Evolutionary conservation across 2,797 vertebrate genomes (phyloP).

Genomic region (Galaxias olidus): DNA sequence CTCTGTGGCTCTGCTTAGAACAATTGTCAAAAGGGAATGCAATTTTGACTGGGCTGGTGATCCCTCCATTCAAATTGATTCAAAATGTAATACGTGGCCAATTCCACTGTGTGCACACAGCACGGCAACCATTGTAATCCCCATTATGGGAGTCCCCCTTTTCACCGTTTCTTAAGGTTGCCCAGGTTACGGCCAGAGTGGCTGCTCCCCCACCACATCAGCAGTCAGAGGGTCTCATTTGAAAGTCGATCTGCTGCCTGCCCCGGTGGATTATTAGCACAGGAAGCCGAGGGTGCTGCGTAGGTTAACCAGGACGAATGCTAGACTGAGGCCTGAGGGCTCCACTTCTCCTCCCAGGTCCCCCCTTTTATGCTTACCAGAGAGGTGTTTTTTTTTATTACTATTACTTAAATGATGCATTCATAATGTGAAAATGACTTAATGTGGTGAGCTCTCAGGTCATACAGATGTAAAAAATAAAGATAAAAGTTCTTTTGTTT

Average conservation of each 20-base stretch:
- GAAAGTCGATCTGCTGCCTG: conserved; percentile 37
- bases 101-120: conserved; percentile 21
- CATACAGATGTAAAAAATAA: no score
- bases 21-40: conserved; percentile 17
- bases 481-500: no score
- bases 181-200: conserved; percentile 31
- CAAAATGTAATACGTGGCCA: conserved; percentile 11
- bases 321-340: conserved; percentile 14
- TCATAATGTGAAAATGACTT: no score
- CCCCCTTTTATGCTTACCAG: no score
- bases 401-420: no score
- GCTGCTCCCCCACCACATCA: conserved; percentile 15
- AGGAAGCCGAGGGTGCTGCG: conserved; percentile 36
- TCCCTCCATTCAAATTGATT: conserved; percentile 21
- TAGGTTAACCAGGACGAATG: conserved; percentile 43
- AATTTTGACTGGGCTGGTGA: conserved; percentile 12
- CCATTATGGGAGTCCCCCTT: conserved; percentile 23
- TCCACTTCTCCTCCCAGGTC: no score
- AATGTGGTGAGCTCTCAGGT: no score
- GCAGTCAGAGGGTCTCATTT: conserved; percentile 31
- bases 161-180: conserved; percentile 31
- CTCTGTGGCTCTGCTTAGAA: conserved; percentile 9
- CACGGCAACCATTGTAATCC: conserved; percentile 25
- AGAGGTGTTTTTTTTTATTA: no score
- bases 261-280: conserved; percentile 44